phyloP scores from a whole-genome alignment of 2,113 vertebrate genomes.

The Pangasianodon hypophthalmus region DNA sequence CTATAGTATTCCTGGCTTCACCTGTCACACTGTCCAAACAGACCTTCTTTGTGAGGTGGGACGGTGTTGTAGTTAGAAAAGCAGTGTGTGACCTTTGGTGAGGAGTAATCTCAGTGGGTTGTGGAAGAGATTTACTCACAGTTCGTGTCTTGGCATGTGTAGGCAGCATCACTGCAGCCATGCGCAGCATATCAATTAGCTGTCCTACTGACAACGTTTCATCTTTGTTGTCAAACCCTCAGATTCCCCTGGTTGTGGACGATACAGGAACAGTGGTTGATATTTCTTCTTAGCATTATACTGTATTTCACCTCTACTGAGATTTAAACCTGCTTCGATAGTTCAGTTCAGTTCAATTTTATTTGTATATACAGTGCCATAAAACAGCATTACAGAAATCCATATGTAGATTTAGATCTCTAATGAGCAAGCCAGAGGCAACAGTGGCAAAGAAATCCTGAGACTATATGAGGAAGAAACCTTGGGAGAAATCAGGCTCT shows the following conservation, averaged over 20 bases:
- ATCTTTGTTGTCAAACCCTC: conserved; percentile 19
- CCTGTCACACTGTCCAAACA: conserved; percentile 36
- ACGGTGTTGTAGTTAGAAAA: conserved; percentile 65
- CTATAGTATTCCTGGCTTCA: conserved; percentile 62
- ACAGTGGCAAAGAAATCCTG: not conserved
- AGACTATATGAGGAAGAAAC: not conserved
- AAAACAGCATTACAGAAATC: not conserved
- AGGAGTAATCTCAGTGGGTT: conserved; percentile 66
- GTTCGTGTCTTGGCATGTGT: conserved; percentile 71
- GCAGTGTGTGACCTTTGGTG: conserved; percentile 54
- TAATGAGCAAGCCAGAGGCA: not conserved
- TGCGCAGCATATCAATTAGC: conserved; percentile 68
- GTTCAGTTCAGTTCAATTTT: not conserved
- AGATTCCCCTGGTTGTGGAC: not conserved
- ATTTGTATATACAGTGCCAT: not conserved
- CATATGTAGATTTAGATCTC: not conserved
- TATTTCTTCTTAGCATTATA: not conserved
- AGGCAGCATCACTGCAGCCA: conserved; percentile 65
- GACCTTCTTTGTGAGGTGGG: not conserved
- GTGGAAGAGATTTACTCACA: conserved; percentile 63
- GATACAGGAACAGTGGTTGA: not conserved
- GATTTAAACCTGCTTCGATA: not conserved
- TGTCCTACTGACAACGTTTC: conserved; percentile 53
- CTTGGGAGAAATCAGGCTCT: not conserved
- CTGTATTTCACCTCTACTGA: not conserved